Evolutionary conservation across 2,113 vertebrate species (phyloP).

Genomic region (Chrysochloris asiatica): DNA sequence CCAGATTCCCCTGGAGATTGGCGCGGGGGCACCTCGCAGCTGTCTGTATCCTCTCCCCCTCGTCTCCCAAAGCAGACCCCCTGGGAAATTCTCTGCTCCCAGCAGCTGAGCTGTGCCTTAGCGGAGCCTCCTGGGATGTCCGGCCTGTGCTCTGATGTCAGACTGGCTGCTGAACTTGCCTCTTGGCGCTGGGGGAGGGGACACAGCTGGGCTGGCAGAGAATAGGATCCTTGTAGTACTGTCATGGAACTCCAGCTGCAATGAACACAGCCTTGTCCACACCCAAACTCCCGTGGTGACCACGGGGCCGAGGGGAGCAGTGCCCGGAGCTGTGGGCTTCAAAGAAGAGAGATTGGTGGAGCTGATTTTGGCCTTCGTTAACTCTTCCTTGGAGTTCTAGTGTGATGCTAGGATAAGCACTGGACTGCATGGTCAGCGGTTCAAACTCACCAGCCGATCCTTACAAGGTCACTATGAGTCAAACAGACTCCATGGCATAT

Average conservation of each 20-base stretch:
- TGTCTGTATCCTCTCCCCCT: background rate
- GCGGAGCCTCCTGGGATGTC: slow-evolving; percentile 56
- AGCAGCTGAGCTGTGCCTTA: slow-evolving; percentile 48
- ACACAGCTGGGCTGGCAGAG: slow-evolving; percentile 71
- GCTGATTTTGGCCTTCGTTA: slow-evolving; percentile 51
- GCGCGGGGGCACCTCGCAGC: background rate
- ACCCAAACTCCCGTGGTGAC: slow-evolving; percentile 67
- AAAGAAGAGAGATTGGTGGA: background rate
- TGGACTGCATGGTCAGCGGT: too few species aligned
- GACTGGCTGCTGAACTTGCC: background rate
- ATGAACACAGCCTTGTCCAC: slow-evolving; percentile 75
- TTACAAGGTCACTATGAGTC: too few species aligned
- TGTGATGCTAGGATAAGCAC: too few species aligned
- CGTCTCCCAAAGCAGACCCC: background rate
- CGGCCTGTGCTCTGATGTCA: slow-evolving; percentile 53
- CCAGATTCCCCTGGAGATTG: background rate
- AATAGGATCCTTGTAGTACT: slow-evolving; percentile 74
- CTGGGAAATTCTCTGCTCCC: slow-evolving; percentile 12
- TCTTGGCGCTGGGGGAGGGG: slow-evolving; percentile 60
- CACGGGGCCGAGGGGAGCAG: slow-evolving; percentile 51
- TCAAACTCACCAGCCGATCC: too few species aligned
- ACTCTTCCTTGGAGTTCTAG: slow-evolving; percentile 43
- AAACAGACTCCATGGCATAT: too few species aligned
- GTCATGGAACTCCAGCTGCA: slow-evolving; percentile 5
- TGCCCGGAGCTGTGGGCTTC: background rate